Conservation (phyloP, 2,113 vertebrate species). For the Anser cygnoides region DNA sequence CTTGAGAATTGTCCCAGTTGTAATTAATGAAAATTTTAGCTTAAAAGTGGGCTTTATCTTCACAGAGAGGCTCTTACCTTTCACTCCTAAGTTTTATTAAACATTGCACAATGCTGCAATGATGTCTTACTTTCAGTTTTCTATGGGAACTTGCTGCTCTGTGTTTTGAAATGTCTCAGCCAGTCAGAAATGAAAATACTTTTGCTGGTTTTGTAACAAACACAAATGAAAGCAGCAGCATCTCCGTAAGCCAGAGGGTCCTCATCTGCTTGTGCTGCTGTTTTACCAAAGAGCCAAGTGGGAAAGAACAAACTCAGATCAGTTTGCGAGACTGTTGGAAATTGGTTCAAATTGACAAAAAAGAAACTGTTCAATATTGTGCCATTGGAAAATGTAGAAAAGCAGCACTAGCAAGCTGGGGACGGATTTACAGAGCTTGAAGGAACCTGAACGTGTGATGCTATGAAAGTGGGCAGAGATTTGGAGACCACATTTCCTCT, state of each 20-base stretch:
- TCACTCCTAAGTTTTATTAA: background rate
- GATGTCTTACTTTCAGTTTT: background rate
- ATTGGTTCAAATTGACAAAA: background rate
- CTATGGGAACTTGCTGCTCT: background rate
- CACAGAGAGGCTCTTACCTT: background rate
- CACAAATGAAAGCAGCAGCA: background rate
- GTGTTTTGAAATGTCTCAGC: background rate
- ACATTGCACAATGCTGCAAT: fast-evolving
- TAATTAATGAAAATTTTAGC: fast-evolving
- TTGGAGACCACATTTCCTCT: background rate
- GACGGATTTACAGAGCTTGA: background rate
- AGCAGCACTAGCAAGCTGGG: background rate
- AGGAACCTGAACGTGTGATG: background rate
- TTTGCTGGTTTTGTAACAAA: background rate
- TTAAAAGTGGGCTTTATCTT: background rate
- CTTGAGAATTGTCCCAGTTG: fast-evolving
- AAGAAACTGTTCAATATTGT: background rate
- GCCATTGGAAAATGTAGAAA: background rate
- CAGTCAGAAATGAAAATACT: background rate
- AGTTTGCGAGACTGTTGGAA: background rate
- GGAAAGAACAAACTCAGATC: background rate
- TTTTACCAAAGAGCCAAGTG: background rate
- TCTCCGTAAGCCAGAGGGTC: background rate
- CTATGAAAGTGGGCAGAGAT: background rate
- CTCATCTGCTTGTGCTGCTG: background rate